Evolutionary conservation across 2,888 invertebrate genomes (phyloP).

Genomic region (Megaustenia siamemsis): DNA sequence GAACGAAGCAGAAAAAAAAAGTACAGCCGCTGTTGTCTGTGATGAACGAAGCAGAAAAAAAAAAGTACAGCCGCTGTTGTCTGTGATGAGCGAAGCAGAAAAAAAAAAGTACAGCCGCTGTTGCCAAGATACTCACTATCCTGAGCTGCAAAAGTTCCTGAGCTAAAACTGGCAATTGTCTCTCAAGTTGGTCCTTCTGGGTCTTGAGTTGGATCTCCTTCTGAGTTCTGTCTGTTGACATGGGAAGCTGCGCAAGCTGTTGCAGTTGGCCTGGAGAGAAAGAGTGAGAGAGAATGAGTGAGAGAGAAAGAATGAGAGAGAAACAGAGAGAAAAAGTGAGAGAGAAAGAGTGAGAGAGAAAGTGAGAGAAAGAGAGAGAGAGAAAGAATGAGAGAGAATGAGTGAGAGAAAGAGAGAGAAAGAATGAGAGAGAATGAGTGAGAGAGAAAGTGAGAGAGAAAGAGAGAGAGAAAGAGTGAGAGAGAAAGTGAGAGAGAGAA

Average conservation of each 20-base stretch:
- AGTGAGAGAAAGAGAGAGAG: neutral
- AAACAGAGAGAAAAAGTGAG: neutral
- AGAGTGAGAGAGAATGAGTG: neutral
- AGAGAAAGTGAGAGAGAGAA: too few relatives aligned
- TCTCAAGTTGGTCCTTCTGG: constrained; percentile 86
- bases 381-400: neutral
- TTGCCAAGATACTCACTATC: constrained; percentile 66
- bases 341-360: neutral
- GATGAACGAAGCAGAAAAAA: too few relatives aligned
- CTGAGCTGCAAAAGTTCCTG: constrained; percentile 76
- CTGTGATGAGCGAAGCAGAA: too few relatives aligned
- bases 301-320: neutral
- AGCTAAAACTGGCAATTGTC: constrained; percentile 86
- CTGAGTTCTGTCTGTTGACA: constrained; percentile 79
- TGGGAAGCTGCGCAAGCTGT: constrained; percentile 31
- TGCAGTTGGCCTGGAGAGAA: constrained; percentile 33
- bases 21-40: too few relatives aligned
- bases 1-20: too few relatives aligned
- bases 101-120: neutral
- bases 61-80: too few relatives aligned
- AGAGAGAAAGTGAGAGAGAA: neutral
- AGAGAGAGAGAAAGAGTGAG: neutral
- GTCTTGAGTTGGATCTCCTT: constrained; percentile 84
- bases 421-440: too few relatives aligned
- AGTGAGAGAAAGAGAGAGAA: neutral